Conservation (phyloP, 2,113 vertebrate species). For the Zosterops lateralis region DNA sequence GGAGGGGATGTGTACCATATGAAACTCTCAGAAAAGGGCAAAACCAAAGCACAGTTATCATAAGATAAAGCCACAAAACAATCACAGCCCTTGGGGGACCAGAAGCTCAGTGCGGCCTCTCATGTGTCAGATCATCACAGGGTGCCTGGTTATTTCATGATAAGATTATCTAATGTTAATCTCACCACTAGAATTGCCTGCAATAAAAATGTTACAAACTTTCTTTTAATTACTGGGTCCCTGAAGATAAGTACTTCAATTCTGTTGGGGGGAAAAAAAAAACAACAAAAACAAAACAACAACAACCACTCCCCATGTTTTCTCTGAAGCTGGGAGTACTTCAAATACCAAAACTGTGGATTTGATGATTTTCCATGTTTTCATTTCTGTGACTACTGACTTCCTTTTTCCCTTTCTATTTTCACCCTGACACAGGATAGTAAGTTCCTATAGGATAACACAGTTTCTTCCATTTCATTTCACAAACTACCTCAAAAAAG, state of each 20-base stretch:
- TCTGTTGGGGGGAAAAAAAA: neutral
- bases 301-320: neutral
- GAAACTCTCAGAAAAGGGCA: slow-evolving; percentile 53
- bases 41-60: slow-evolving; percentile 45
- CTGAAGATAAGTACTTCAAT: slow-evolving; percentile 44
- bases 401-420: neutral
- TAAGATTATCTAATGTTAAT: slow-evolving; percentile 57
- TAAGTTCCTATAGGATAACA: neutral
- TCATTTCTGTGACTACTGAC: slow-evolving; percentile 18
- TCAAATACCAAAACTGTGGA: neutral
- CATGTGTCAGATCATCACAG: slow-evolving; percentile 42
- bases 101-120: slow-evolving; percentile 29
- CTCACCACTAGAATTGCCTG: slow-evolving; percentile 17
- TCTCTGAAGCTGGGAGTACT: slow-evolving; percentile 18
- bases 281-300: neutral
- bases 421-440: neutral
- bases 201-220: slow-evolving; percentile 41
- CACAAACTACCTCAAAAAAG: neutral
- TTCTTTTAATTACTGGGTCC: slow-evolving; percentile 37
- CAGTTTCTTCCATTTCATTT: neutral
- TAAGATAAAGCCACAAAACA: slow-evolving; percentile 56
- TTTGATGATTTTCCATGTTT: neutral
- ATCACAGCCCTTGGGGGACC: slow-evolving; percentile 20
- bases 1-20: neutral
- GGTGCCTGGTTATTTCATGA: slow-evolving; percentile 54